Base-by-base conservation (phyloP, 2,888 invertebrate genomes). In the Ectemnius continuus region DNA sequence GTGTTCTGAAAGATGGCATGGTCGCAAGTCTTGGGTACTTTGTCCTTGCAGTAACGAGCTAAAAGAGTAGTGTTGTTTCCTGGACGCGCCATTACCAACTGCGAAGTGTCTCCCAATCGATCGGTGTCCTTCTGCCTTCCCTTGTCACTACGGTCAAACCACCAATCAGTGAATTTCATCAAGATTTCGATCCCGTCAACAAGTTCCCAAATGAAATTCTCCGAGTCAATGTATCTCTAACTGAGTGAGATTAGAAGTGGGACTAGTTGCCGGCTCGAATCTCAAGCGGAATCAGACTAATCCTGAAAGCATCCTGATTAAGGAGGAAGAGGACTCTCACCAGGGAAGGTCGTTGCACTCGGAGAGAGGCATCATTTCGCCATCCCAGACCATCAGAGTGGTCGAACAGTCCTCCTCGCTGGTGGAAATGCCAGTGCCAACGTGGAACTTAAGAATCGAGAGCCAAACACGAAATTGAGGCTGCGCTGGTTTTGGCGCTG, bases 301-400 rank as follows among this genome's bases (percentile, higher is more conserved):
- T 36, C 36, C 36, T 36, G 36, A 36, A 11, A 36, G 36, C 8
- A 36, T 36, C 11, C 36, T 11, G 36, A 36, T 36, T 36, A 47
- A 5, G 8, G 28, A 11, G 69, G 45, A 0, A 4, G 23, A 23
- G 3, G 23, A 3, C 23, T 90, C 93, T 93, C 88, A 96, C 96
- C 96, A 96, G 90, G 95, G 94, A 82, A 96, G 93, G 91, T 96
- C 96, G 87, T 95, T 96, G 91, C 96, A 96, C 23, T 95, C 94
- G 85, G 95, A 93, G 86, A 96, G 92, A 61, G 96, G 95, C 85
- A 89, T 88, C 83, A 91, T 89, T 63, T 91, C 91, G 2, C 97
- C 97, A 88, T 97, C 97, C 97, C 97, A 97, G 82, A 97, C 94
- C 91, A 96, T 95, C 84, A 97, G 92, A 91, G 96, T 95, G 78